Base-by-base conservation (phyloP, 2,113 vertebrate species). In the Eira barbara region DNA sequence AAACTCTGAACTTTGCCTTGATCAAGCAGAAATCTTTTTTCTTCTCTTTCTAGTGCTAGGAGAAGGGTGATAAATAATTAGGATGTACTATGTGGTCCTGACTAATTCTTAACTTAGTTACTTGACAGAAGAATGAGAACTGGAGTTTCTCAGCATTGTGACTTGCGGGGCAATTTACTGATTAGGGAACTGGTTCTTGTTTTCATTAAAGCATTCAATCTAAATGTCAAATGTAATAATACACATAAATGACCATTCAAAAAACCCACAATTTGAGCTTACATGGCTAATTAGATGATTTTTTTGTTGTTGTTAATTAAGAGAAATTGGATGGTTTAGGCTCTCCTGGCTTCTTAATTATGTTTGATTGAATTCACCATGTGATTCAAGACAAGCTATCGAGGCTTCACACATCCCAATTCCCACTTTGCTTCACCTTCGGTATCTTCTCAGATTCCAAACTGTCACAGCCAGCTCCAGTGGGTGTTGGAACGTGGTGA, bases 141-240 rank as follows among this genome's bases (percentile, higher is more conserved):
- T n/a, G 57, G 78, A 78, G 90, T 92, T 78, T 87, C 87, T 89
- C 90, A 96, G 88, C 83, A 88, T 65, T 91, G 59, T 4, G 27
- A 45, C 80, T 42, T 36, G 76, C 36, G 87, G 88, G 87, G 76
- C 87, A 97, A 97, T 97, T 96, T 86, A 95, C 96, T 97, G 94
- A 97, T 91, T 87, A 96, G 81, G 73, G 73, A 94, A 94, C 49
- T 97, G 96, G 81, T 86, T 94, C 92, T 96, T 97, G 93, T 97
- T 97, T 97, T 97, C 97, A 96, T 92, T 96, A 97, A 96, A 97
- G 94, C 90, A 95, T 94, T 97, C 90, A 73, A 94, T 95, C 90
- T 88, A 92, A 94, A 94, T 97, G 95, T 97, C 97, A 97, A 96
- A 95, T 95, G 84, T 79, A 97, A 97, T 95, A 98, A 96, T 97